Conservation (phyloP, 92 coral and sea anemone genomes). For the Bergia puertoricense region DNA sequence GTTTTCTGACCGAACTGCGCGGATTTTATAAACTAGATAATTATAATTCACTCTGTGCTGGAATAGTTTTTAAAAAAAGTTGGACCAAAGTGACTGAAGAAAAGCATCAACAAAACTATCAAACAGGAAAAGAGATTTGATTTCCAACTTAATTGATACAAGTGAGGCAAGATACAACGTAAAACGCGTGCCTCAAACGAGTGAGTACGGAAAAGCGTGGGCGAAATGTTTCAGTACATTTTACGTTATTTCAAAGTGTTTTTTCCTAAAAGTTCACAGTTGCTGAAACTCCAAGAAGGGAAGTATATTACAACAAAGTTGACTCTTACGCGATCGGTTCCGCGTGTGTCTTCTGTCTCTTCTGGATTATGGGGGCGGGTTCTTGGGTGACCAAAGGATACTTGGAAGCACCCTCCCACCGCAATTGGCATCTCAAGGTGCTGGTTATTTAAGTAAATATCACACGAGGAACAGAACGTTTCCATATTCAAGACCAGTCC, state of each 20-base stretch:
- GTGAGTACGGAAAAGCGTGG: neutral
- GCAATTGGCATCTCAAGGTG: neutral
- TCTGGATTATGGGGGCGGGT: neutral
- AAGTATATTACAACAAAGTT: neutral
- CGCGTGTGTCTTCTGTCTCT: neutral
- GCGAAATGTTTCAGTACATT: neutral
- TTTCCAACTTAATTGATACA: neutral
- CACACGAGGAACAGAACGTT: neutral
- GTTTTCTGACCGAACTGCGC: neutral
- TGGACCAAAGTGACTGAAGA: no score
- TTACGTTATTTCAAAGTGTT: neutral
- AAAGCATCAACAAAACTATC: neutral
- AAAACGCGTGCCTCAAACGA: neutral
- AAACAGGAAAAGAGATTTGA: neutral
- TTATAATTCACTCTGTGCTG: neutral
- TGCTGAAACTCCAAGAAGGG: neutral
- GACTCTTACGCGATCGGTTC: neutral
- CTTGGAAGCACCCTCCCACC: no score
- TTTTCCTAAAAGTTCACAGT: neutral
- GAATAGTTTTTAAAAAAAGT: neutral
- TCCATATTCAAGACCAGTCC: neutral
- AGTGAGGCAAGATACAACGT: neutral
- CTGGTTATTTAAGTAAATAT: no score
- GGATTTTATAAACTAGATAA: neutral
- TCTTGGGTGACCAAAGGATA: neutral